Percentiles rank a stretch among this genome's conserved stretches.
Evolutionary conservation across 2,113 vertebrate genomes (phyloP).

Genomic region (Callithrix jacchus): DNA sequence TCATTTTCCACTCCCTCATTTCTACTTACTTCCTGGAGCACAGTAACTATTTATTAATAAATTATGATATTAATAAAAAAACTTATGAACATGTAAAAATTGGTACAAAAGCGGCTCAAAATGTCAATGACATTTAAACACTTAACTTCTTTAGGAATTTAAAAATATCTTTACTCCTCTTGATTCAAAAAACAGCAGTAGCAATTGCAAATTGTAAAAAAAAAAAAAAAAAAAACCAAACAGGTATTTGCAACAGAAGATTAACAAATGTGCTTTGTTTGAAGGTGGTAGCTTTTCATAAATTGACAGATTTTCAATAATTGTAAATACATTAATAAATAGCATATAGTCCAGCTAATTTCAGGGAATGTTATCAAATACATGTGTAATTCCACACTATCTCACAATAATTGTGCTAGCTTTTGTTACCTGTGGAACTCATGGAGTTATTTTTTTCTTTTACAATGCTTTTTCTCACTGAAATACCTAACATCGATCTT

Average conservation of each 20-base stretch:
- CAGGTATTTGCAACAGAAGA: background rate
- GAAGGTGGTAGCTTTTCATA: slow-evolving; percentile 35
- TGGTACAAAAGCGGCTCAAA: background rate
- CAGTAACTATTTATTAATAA: background rate
- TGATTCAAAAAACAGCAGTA: background rate
- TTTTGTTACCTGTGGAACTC: slow-evolving; percentile 66
- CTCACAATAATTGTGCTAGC: slow-evolving; percentile 68
- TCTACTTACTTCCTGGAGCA: background rate
- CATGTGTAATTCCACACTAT: slow-evolving; percentile 46
- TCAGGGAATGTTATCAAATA: slow-evolving; percentile 73
- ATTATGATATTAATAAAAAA: background rate
- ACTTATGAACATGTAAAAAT: background rate
- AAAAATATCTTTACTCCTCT: background rate
- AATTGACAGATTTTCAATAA: slow-evolving; percentile 57
- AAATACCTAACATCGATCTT: slow-evolving; percentile 62
- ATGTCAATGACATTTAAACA: background rate
- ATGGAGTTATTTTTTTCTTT: slow-evolving; percentile 53
- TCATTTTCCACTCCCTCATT: background rate
- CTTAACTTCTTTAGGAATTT: background rate
- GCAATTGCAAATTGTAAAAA: background rate
- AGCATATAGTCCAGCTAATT: slow-evolving; percentile 68
- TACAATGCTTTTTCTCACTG: slow-evolving; percentile 50
- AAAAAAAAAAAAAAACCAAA: background rate
- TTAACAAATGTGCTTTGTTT: background rate
- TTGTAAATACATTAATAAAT: slow-evolving; percentile 58